Percentiles rank a stretch among this genome's conserved stretches.
These are phyloP conservation scores for Thera obeliscata DNA, from an alignment of 2,888 invertebrate species.

Conservation along the genomic window DNA sequence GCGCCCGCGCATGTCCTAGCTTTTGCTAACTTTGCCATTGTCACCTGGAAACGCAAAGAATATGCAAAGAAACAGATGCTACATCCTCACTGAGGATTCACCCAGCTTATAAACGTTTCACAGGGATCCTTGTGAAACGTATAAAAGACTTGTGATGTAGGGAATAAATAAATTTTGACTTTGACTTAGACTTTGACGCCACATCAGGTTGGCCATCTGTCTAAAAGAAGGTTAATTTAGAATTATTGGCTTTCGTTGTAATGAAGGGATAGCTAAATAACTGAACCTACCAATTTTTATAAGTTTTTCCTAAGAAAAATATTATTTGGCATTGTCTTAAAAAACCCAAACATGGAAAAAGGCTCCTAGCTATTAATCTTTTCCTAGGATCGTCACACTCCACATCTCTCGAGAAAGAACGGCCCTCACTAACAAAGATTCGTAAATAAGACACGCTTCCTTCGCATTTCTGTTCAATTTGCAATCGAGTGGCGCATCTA, in stretches of 20 bases:
- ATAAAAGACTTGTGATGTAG: no score
- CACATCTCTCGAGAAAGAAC: slow-evolving; percentile 9
- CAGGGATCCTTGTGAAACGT: no score
- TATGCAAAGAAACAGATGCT: neutral
- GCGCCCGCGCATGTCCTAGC: slow-evolving; percentile 53
- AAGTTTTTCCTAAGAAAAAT: no score
- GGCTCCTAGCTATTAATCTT: neutral
- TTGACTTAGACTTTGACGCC: no score
- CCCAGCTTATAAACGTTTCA: no score
- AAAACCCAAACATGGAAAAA: neutral
- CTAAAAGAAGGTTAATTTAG: no score
- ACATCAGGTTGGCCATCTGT: no score
- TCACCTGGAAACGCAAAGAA: slow-evolving; percentile 38
- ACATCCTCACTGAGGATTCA: no score
- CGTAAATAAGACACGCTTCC: slow-evolving; percentile 22
- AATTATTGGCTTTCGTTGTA: no score
- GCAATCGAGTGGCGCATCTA: neutral
- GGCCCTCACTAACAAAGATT: slow-evolving; percentile 8
- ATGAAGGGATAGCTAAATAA: no score
- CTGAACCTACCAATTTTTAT: no score
- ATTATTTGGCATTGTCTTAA: neutral
- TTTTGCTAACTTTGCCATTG: slow-evolving; percentile 48
- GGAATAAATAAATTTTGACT: no score
- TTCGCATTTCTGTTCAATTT: slow-evolving; percentile 36
- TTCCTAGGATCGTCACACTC: slow-evolving; percentile 1